Conservation (phyloP, 2,113 vertebrate genomes). For the Cryptomyrus ogoouensis region DNA sequence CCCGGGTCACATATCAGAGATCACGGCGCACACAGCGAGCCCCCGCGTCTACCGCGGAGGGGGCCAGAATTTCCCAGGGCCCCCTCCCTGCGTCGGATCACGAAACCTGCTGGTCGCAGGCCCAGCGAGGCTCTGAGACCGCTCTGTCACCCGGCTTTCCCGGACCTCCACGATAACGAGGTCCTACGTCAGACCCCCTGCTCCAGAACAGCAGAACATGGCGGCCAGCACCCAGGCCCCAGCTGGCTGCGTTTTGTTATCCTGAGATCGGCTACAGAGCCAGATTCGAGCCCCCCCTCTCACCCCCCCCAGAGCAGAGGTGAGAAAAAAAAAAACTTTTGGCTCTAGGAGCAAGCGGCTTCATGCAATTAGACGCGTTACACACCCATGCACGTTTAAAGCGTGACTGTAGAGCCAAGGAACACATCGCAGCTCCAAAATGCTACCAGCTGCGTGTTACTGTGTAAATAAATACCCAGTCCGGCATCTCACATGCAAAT, state of each 20-base stretch:
- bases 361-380: slow-evolving; percentile 7
- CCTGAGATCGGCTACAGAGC: not conserved
- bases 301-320: not conserved
- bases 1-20: not conserved
- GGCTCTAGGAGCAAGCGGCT: not conserved
- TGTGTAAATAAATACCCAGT: not conserved
- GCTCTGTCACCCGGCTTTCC: not conserved
- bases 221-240: not conserved
- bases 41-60: not conserved
- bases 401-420: not conserved
- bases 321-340: not conserved
- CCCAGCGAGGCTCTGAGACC: not conserved
- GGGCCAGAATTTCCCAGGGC: not conserved
- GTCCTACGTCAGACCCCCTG: not conserved
- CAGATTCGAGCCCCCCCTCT: not conserved
- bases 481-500: slow-evolving; percentile 22
- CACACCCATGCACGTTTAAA: not conserved
- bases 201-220: not conserved
- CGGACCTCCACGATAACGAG: not conserved
- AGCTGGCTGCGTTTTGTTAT: not conserved
- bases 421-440: slow-evolving; percentile 13
- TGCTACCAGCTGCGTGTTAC: slow-evolving; percentile 21
- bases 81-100: not conserved
- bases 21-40: not conserved
- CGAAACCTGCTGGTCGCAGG: not conserved